Conservation (phyloP, 1,140 invertebrate species). For the Camponotus pennsylvanicus region DNA sequence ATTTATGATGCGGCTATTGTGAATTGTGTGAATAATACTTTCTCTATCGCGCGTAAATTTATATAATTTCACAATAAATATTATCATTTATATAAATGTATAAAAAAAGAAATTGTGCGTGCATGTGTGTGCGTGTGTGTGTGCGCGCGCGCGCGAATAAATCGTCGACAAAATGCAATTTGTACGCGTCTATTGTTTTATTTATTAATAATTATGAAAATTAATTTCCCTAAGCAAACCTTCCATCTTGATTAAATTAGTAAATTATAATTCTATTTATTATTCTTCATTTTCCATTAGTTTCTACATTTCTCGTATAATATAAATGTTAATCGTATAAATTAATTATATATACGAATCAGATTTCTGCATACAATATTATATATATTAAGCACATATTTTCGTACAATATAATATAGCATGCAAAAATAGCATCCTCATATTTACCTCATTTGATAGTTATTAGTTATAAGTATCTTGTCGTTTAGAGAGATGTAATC, state of each 20-base stretch:
- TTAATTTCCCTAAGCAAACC: neutral
- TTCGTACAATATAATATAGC: neutral
- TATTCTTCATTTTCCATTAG: neutral
- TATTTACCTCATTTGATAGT: neutral
- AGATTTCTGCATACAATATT: neutral
- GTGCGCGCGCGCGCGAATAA: neutral
- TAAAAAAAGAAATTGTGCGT: neutral
- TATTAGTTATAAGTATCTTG: neutral
- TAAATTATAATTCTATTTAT: neutral
- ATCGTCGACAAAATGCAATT: neutral
- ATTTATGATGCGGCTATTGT: constrained; percentile 28
- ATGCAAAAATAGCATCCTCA: neutral
- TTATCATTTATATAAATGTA: neutral
- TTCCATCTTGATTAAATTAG: neutral
- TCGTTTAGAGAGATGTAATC: neutral
- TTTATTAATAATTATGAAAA: neutral
- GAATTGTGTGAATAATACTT: constrained; percentile 24
- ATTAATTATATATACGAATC: neutral
- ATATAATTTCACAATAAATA: neutral
- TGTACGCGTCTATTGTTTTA: neutral
- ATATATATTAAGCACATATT: neutral
- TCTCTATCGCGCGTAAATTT: neutral
- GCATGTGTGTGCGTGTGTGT: neutral
- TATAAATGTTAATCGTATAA: neutral
- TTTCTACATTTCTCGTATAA: neutral